Percentiles rank a stretch among this genome's conserved stretches.
Conservation (phyloP, 2,888 invertebrate genomes). For the Malthinus flaveolus region DNA sequence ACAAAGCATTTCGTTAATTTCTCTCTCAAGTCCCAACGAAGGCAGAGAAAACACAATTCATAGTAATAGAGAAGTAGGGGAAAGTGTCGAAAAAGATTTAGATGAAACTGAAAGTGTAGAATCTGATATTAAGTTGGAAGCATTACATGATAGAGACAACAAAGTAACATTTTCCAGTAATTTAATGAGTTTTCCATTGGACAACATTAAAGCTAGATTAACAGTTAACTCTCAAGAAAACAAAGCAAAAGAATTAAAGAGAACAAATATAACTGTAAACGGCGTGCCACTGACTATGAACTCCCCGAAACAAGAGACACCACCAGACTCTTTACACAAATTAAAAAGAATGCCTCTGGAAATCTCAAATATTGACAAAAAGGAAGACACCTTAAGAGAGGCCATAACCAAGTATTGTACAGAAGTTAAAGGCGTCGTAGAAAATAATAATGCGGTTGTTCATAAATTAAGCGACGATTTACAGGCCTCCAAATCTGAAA, state of each 20-base stretch:
- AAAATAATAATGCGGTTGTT: constrained; percentile 46
- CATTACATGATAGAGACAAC: constrained; percentile 46
- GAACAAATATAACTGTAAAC: no score
- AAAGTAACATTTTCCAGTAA: constrained; percentile 50
- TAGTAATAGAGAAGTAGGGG: neutral
- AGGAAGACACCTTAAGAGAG: constrained; percentile 39
- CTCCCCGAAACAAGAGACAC: no score
- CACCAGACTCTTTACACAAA: constrained; percentile 31
- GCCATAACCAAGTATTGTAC: constrained; percentile 43
- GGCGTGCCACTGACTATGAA: no score
- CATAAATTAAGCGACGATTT: constrained; percentile 59
- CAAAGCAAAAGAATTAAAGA: no score
- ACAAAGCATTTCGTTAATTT: constrained; percentile 15
- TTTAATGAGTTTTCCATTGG: constrained; percentile 56
- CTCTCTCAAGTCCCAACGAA: constrained; percentile 5
- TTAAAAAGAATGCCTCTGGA: constrained; percentile 7
- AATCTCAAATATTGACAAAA: neutral
- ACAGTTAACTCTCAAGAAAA: constrained; percentile 48
- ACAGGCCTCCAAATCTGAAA: constrained; percentile 55
- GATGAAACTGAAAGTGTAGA: neutral
- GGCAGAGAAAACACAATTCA: neutral
- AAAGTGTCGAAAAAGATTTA: neutral
- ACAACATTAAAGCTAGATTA: constrained; percentile 62
- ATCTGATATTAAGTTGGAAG: constrained; percentile 48
- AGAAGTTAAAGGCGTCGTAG: constrained; percentile 42